Conservation (phyloP, 2,797 vertebrate species). For the Ambastaia sidthimunki region DNA sequence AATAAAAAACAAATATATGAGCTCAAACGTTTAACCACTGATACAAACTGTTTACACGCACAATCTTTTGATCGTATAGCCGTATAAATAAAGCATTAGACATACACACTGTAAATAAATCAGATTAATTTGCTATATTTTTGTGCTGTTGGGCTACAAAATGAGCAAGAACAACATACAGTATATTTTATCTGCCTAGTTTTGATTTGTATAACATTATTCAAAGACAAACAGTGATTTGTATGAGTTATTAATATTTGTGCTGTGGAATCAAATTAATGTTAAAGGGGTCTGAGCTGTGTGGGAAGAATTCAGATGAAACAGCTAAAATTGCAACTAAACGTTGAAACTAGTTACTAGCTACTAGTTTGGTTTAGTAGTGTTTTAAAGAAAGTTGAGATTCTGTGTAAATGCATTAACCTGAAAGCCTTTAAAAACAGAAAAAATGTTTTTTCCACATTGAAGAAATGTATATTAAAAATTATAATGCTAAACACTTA, state of each 20-base stretch:
- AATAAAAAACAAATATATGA: conserved; percentile 58
- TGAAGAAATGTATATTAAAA: conserved; percentile 46
- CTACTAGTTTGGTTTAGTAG: conserved; percentile 10
- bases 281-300: conserved; percentile 8
- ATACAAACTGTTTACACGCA: neutral
- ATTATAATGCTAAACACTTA: neutral
- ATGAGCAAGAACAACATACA: neutral
- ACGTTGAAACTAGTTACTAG: neutral
- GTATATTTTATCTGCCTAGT: conserved; percentile 9
- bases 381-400: neutral
- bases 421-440: neutral
- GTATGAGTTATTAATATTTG: conserved; percentile 6
- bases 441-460: conserved; percentile 46
- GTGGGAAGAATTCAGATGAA: conserved; percentile 2
- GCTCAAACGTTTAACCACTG: neutral
- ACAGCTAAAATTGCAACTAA: neutral
- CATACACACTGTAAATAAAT: neutral
- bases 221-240: conserved; percentile 5
- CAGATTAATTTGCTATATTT: conserved; percentile 16
- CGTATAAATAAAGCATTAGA: conserved; percentile 17
- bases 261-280: neutral
- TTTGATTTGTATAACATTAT: conserved; percentile 49
- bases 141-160: no score
- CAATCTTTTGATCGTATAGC: neutral
- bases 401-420: neutral